These are phyloP conservation scores for Philhelius pedissequus DNA, from an alignment of 2,888 invertebrate species.

Conservation along the genomic window DNA sequence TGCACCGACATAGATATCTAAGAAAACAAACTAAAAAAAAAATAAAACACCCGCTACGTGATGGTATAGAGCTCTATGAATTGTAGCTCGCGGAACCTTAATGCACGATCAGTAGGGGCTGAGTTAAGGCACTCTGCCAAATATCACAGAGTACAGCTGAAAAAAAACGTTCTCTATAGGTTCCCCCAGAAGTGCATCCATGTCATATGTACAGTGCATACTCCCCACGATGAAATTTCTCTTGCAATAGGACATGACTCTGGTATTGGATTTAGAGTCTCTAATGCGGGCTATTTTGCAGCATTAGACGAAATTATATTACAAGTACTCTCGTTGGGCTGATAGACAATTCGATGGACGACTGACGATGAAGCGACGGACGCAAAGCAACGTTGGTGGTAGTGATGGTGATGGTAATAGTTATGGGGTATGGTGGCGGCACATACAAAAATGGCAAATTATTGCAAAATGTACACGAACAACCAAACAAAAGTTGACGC, in stretches of 20 bases:
- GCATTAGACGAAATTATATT: constrained; percentile 58
- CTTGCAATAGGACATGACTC: background rate
- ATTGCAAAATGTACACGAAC: constrained; percentile 65
- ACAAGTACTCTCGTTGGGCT: background rate
- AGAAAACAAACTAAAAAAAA: background rate
- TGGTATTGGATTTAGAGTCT: constrained; percentile 29
- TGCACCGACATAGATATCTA: constrained; percentile 49
- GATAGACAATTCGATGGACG: background rate
- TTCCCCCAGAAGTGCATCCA: constrained; percentile 42
- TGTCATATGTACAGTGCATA: constrained; percentile 10
- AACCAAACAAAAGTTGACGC: constrained; percentile 61
- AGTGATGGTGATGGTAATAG: background rate
- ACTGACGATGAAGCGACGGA: no score
- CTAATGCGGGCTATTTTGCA: constrained; percentile 37
- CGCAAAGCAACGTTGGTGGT: background rate
- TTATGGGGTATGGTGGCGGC: no score
- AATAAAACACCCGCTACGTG: constrained; percentile 52
- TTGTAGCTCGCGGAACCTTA: constrained; percentile 15
- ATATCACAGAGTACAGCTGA: constrained; percentile 36
- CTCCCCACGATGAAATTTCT: constrained; percentile 66
- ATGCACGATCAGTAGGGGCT: constrained; percentile 59
- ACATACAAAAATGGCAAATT: constrained; percentile 33
- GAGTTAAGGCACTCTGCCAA: constrained; percentile 43
- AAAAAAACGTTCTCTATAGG: background rate
- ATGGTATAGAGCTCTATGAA: constrained; percentile 5